Conservation (phyloP, 2,797 vertebrate genomes). For the Eleutherodactylus coqui region DNA sequence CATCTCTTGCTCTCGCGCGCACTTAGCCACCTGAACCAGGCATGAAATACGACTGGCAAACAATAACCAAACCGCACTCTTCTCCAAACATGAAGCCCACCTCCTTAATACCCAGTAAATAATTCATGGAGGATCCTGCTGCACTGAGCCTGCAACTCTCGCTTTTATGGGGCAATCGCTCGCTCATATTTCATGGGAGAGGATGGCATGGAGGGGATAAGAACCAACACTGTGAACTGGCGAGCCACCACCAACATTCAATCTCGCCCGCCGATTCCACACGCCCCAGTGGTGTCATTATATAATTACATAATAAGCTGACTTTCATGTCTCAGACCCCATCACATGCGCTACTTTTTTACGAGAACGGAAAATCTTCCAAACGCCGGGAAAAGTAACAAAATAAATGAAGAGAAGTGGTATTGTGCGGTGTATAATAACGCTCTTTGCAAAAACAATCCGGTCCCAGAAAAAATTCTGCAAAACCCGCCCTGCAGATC, state of each 20-base stretch:
- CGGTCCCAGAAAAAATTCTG: too few species aligned
- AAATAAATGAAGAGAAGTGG: not conserved
- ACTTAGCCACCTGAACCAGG: slow-evolving; percentile 62
- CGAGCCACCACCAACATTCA: slow-evolving; percentile 21
- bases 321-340: not conserved
- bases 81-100: slow-evolving; percentile 35
- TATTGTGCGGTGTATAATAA: not conserved
- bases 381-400: not conserved
- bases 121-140: slow-evolving; percentile 54
- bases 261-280: slow-evolving; percentile 7
- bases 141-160: slow-evolving; percentile 43
- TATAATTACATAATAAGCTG: slow-evolving; percentile 49
- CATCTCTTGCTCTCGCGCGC: slow-evolving; percentile 52
- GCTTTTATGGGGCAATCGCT: slow-evolving; percentile 24
- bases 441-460: too few species aligned
- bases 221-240: slow-evolving; percentile 32
- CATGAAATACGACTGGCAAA: slow-evolving; percentile 33
- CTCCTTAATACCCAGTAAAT: slow-evolving; percentile 56
- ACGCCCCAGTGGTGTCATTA: slow-evolving; percentile 45
- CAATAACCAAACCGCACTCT: slow-evolving; percentile 43
- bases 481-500: too few species aligned
- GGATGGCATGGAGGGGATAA: not conserved
- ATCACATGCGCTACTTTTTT: not conserved
- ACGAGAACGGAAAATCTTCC: not conserved
- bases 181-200: slow-evolving; percentile 43